Percentiles rank a stretch among this genome's conserved stretches.
phyloP scores from a whole-genome alignment of 2,113 vertebrate genomes.

The Poecile atricapillus region DNA sequence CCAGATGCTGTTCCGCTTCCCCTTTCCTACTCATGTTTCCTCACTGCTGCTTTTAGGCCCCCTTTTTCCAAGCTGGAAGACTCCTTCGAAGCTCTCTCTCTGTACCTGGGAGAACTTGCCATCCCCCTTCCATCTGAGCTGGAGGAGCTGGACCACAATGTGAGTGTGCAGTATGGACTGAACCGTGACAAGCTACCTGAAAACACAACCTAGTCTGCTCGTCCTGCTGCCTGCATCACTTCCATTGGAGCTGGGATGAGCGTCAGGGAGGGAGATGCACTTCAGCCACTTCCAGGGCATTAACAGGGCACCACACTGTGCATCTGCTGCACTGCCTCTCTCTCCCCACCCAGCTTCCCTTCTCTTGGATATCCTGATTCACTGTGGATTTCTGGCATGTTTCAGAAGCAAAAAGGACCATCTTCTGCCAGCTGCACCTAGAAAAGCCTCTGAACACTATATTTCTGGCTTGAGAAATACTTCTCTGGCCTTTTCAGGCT shows the following conservation, averaged over 20 bases:
- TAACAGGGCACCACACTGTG: background rate
- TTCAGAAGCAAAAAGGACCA: constrained; percentile 34
- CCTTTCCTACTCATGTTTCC: background rate
- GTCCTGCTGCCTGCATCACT: background rate
- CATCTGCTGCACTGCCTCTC: constrained; percentile 24
- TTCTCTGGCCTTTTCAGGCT: constrained; percentile 35
- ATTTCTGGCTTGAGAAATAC: constrained; percentile 25
- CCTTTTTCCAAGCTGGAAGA: constrained; percentile 94
- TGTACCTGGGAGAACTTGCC: constrained; percentile 88
- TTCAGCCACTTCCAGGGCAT: constrained; percentile 51
- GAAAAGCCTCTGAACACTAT: constrained; percentile 51
- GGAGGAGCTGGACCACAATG: constrained; percentile 87
- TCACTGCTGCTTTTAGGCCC: constrained; percentile 73
- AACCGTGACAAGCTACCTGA: constrained; percentile 67
- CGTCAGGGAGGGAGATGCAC: background rate
- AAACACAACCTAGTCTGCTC: constrained; percentile 36
- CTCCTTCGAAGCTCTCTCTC: constrained; percentile 87
- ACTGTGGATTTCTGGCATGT: constrained; percentile 53
- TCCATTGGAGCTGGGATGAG: background rate
- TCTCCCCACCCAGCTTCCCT: constrained; percentile 13
- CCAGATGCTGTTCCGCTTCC: background rate
- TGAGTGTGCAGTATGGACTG: constrained; percentile 74
- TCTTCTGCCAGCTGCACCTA: constrained; percentile 63
- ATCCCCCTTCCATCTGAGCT: constrained; percentile 92
- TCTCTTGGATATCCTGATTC: constrained; percentile 6